phyloP scores from a whole-genome alignment of 2,113 vertebrate species.

The Mixornis gularis region DNA sequence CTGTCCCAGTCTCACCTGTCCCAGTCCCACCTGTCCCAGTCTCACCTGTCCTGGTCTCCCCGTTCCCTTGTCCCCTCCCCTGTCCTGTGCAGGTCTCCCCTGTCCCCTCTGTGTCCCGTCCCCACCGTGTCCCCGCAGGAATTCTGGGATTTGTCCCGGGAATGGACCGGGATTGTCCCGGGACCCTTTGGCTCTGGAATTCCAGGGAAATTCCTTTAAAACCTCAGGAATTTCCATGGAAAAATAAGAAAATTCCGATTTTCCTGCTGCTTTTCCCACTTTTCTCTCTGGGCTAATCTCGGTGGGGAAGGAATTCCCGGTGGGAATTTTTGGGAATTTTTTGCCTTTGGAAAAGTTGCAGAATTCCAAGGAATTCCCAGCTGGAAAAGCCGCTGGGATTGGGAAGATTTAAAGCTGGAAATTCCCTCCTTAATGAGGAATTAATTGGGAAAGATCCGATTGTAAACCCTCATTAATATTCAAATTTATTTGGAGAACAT shows the following conservation, averaged over 20 bases:
- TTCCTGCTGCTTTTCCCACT: not conserved
- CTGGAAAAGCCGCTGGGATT: not conserved
- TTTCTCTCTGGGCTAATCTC: not conserved
- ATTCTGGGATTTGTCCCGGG: too few relatives aligned
- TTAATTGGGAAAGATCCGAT: not conserved
- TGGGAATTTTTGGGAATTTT: not conserved
- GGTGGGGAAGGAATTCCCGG: not conserved
- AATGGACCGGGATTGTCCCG: too few relatives aligned
- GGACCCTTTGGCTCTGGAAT: accelerated
- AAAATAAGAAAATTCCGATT: accelerated
- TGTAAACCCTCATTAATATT: accelerated
- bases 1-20: too few relatives aligned
- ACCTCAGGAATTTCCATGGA: accelerated
- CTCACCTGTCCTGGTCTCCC: not conserved
- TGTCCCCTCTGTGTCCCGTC: too few relatives aligned
- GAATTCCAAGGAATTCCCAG: not conserved
- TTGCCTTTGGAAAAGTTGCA: not conserved
- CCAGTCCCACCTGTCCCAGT: too few relatives aligned
- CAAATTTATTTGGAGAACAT: accelerated
- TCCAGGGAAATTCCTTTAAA: not conserved
- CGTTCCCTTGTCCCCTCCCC: not conserved
- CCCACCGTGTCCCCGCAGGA: too few relatives aligned
- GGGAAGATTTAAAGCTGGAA: not conserved
- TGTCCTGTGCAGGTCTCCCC: too few relatives aligned
- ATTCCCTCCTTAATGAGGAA: not conserved